A percentile compares a stretch with the other conserved stretches of the same genome.
Conservation (phyloP, 2,888 invertebrate genomes). For the Leucania comma region DNA sequence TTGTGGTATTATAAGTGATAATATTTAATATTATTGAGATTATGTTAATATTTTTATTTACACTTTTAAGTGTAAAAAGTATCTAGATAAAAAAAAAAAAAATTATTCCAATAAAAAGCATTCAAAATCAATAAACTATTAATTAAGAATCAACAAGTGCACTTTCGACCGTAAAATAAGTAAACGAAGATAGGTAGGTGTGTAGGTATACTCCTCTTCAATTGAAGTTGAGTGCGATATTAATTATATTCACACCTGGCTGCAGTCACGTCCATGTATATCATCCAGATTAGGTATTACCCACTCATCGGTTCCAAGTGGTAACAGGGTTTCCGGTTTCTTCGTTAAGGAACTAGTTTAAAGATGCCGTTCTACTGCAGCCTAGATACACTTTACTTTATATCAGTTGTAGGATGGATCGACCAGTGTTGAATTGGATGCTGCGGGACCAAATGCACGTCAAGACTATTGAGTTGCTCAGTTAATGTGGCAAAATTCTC, state of each 20-base stretch:
- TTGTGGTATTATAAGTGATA: too few relatives aligned
- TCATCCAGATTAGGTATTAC: conserved; percentile 5
- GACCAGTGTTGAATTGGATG: too few relatives aligned
- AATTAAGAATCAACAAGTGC: neutral
- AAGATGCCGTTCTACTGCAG: too few relatives aligned
- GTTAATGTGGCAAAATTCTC: neutral
- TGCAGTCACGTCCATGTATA: conserved; percentile 29
- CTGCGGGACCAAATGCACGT: too few relatives aligned
- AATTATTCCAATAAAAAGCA: too few relatives aligned
- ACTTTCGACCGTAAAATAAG: conserved; percentile 1
- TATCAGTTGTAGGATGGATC: neutral
- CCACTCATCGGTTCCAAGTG: neutral
- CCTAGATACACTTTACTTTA: too few relatives aligned
- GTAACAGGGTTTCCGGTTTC: neutral
- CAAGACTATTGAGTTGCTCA: too few relatives aligned
- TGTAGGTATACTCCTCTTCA: neutral
- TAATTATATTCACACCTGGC: conserved; percentile 25
- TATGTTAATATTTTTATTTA: too few relatives aligned
- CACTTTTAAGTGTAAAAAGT: too few relatives aligned
- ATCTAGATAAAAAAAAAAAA: too few relatives aligned
- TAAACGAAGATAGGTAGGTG: neutral
- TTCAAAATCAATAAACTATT: too few relatives aligned
- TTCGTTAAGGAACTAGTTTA: neutral
- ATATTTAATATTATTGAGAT: too few relatives aligned
- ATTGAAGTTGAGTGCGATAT: conserved; percentile 12